A percentile compares a stretch with the other conserved stretches of the same genome.
phyloP scores from a whole-genome alignment of 1,140 invertebrate species.

The Pseudoatta argentina region DNA sequence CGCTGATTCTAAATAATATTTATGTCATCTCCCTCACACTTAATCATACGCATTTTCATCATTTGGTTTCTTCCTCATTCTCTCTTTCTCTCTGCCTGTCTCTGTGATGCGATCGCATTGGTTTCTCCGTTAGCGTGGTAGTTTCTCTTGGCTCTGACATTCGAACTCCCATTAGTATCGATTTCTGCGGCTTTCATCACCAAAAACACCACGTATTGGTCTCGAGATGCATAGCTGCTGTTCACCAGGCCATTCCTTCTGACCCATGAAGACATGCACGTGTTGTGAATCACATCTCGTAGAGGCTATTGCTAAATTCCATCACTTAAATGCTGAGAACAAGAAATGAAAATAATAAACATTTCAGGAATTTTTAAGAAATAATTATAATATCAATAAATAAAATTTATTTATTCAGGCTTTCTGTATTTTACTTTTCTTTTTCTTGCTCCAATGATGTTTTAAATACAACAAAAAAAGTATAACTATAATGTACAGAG shows the following conservation, averaged over 20 bases:
- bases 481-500: not conserved
- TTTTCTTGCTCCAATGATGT: not conserved
- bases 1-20: slow-evolving; percentile 10
- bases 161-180: slow-evolving; percentile 32
- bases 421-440: not conserved
- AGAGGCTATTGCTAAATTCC: not conserved
- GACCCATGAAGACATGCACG: slow-evolving; percentile 14
- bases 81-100: not conserved
- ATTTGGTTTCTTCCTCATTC: not conserved
- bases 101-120: not conserved
- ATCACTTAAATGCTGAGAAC: not conserved
- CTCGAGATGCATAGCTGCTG: not conserved
- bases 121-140: slow-evolving; percentile 3
- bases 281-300: slow-evolving; percentile 15
- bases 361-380: not conserved
- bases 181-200: slow-evolving; percentile 27
- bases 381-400: not conserved
- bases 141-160: slow-evolving; percentile 24
- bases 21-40: not conserved
- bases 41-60: not conserved
- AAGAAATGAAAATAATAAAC: not conserved
- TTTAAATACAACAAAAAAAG: not conserved
- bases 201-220: slow-evolving; percentile 35
- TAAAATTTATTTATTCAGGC: not conserved
- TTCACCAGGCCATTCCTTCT: slow-evolving; percentile 16